Conservation (phyloP, 2,797 vertebrate species). For the Mus caroli region DNA sequence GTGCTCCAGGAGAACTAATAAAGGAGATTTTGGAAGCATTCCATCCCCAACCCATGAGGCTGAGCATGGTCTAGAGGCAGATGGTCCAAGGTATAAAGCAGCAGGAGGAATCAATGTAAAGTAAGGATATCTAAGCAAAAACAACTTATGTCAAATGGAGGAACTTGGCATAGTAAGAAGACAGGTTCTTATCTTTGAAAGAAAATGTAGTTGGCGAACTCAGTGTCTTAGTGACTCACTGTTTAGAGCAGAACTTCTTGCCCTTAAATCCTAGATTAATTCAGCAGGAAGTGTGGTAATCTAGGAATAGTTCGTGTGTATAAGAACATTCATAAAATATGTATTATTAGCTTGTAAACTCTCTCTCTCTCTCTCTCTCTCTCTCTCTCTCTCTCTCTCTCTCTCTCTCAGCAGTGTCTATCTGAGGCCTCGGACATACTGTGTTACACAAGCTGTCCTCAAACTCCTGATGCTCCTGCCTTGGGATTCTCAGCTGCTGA, state of each 20-base stretch:
- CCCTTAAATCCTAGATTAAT: slow-evolving; percentile 12
- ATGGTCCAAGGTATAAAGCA: not conserved
- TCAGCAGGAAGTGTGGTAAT: not conserved
- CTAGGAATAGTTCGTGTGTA: not conserved
- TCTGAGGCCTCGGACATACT: not conserved
- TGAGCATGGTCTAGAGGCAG: not conserved
- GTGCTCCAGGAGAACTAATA: not conserved
- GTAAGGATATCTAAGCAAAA: slow-evolving; percentile 13
- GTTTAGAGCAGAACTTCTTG: not conserved
- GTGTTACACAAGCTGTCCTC: not conserved
- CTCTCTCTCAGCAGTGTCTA: not conserved
- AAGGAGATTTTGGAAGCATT: not conserved
- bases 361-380: not conserved
- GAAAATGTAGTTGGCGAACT: not conserved
- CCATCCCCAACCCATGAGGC: not conserved
- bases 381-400: not conserved
- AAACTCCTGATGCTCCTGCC: not conserved
- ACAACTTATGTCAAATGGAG: not conserved
- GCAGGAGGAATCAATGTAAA: not conserved
- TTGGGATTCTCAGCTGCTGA: not conserved
- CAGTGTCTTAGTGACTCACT: not conserved
- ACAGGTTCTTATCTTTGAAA: not conserved
- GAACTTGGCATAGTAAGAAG: not conserved
- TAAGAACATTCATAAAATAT: not conserved
- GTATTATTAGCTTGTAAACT: not conserved